These are phyloP conservation scores for Grantiella picta DNA, from an alignment of 2,113 vertebrate species.

Conservation along the genomic window DNA sequence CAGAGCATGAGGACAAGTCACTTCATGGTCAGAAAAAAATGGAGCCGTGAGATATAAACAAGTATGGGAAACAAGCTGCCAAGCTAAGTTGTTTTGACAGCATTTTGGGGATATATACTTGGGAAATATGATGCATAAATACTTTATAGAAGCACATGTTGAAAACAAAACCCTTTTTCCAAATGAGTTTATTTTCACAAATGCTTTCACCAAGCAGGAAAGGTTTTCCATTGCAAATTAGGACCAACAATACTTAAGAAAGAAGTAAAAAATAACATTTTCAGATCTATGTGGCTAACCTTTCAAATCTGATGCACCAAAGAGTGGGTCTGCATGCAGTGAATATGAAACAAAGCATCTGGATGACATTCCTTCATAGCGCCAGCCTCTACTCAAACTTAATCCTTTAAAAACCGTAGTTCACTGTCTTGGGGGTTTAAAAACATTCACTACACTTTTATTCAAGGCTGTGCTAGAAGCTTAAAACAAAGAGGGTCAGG, in stretches of 20 bases:
- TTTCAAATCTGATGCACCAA: neutral
- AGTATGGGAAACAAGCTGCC: neutral
- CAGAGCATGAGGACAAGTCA: neutral
- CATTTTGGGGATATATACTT: neutral
- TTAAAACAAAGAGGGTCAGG: neutral
- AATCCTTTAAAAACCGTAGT: constrained; percentile 1
- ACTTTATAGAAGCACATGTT: neutral
- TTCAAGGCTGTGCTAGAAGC: neutral
- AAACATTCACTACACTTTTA: neutral
- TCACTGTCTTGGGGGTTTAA: constrained; percentile 18
- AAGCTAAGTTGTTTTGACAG: neutral
- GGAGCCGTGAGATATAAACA: neutral
- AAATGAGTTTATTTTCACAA: neutral
- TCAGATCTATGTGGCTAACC: neutral
- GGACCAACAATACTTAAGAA: neutral
- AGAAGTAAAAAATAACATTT: neutral
- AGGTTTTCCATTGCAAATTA: neutral
- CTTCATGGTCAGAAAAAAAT: neutral
- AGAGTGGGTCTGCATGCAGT: neutral
- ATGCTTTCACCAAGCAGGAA: neutral
- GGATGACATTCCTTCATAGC: constrained; percentile 37
- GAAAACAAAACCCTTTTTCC: neutral
- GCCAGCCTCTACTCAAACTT: neutral
- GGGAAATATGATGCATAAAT: neutral
- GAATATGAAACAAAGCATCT: constrained; percentile 57